Evolutionary conservation across 2,113 vertebrate species (phyloP).

Genomic region (Gambusia affinis): DNA sequence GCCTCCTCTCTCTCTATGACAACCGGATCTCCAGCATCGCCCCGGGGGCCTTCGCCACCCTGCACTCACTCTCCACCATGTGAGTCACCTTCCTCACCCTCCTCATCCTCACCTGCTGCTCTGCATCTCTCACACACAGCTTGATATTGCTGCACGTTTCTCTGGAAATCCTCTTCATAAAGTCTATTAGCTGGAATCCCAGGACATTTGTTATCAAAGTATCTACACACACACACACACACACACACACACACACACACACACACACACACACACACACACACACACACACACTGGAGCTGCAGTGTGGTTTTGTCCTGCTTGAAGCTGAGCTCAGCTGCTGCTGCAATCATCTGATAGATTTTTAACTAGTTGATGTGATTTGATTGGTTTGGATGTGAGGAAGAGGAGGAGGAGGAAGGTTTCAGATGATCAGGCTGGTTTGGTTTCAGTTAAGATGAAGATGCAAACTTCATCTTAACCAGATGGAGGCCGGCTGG

Average conservation of each 20-base stretch:
- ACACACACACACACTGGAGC: constrained; percentile 5
- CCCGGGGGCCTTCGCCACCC: constrained; percentile 92
- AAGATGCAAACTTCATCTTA: too few relatives aligned
- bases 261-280: neutral
- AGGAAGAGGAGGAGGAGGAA: neutral
- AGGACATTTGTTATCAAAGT: constrained; percentile 63
- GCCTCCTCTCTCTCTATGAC: constrained; percentile 96
- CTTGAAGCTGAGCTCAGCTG: constrained; percentile 24
- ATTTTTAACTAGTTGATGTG: neutral
- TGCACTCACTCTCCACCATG: constrained; percentile 98
- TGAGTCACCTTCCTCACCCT: constrained; percentile 71
- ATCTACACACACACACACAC: constrained; percentile 34
- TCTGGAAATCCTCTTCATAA: constrained; percentile 52
- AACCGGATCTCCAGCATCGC: constrained; percentile 94
- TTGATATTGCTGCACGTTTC: constrained; percentile 30
- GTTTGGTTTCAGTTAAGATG: neutral
- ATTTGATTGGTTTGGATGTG: neutral
- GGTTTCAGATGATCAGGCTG: neutral
- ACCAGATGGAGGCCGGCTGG: too few relatives aligned
- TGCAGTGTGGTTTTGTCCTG: constrained; percentile 21
- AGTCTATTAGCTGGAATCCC: constrained; percentile 53
- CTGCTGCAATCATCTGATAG: constrained; percentile 14
- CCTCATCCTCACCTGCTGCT: too few relatives aligned
- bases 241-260: neutral
- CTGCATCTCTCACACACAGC: constrained; percentile 7